These are phyloP conservation scores for Popillia japonica DNA, from an alignment of 1,140 invertebrate species.

Conservation along the genomic window DNA sequence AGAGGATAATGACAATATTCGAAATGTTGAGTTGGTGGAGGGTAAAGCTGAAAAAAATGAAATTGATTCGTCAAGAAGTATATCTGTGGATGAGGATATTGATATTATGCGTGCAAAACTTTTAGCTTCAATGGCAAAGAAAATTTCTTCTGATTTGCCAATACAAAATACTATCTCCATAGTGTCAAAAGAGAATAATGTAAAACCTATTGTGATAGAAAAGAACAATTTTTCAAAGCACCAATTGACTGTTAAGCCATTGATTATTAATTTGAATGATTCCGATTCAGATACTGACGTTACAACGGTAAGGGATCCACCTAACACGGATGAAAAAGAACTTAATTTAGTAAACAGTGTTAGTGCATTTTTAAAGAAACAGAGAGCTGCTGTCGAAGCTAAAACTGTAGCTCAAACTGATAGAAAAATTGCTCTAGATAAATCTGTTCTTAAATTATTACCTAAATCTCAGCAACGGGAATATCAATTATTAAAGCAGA, in stretches of 20 bases:
- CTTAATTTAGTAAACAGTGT: slow-evolving; percentile 9
- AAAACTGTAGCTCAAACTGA: slow-evolving; percentile 39
- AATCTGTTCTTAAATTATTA: slow-evolving; percentile 56
- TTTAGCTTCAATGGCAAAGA: slow-evolving; percentile 58
- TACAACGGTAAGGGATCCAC: slow-evolving; percentile 30
- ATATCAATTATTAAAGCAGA: slow-evolving; percentile 54
- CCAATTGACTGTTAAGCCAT: slow-evolving; percentile 51
- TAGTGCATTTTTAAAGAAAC: slow-evolving; percentile 54
- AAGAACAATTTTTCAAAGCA: slow-evolving; percentile 12
- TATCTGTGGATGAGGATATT: slow-evolving; percentile 55
- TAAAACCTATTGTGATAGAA: background rate
- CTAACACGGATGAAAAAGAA: slow-evolving; percentile 41
- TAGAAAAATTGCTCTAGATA: slow-evolving; percentile 45
- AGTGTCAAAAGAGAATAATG: background rate
- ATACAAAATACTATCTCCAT: background rate
- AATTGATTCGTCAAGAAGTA: slow-evolving; percentile 38
- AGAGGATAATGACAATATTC: slow-evolving; percentile 40
- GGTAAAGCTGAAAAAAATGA: background rate
- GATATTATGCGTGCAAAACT: slow-evolving; percentile 58
- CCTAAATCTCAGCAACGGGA: slow-evolving; percentile 57
- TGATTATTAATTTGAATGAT: slow-evolving; percentile 56
- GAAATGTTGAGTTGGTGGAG: background rate
- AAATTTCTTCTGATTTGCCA: slow-evolving; percentile 49
- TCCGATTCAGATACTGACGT: slow-evolving; percentile 53
- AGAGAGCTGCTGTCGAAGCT: slow-evolving; percentile 56